Evolutionary conservation across 2,113 vertebrate genomes (phyloP), one percentile per base, ranked within the genome.

Genomic region (Perca flavescens): DNA sequence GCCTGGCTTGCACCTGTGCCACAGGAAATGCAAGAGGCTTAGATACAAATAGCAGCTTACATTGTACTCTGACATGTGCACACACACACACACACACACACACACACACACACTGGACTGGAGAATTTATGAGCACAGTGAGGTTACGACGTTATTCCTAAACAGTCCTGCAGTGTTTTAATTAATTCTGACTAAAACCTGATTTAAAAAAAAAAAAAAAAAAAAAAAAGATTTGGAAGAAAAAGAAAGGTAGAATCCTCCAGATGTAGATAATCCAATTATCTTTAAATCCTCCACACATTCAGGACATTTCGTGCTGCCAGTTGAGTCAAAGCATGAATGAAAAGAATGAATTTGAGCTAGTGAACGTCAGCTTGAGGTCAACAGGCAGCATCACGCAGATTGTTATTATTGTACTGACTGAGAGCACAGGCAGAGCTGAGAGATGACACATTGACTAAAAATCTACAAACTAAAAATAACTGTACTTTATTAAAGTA

Each of bases 21-120:
- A n/a, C 84, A 78, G 80, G 84, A 82, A 90, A 91, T 83, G 77
- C 86, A 86, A 70, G 25, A 79, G 88, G 93, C 88, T 94, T 88
- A 90, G 94, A 89, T 89, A 88, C 86, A 94, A 94, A 94, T 94
- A 94, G 90, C 83, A 89, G 53, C 88, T 90, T 82, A 87, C 87
- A 75, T 83, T 81, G 60, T 80, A 5, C 53, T 36, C 76, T 57
- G 75, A 84, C 77, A 88, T 74, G 49, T 49, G 34, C 52, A 10
- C 53, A n/a, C 76, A 52, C 70, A 72, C 57, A 83, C 74, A 57
- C 53, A 67, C 19, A 64, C 19, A 66, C 65, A 61, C n/a, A 58
- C 13, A 67, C 36, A n/a, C n/a, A n/a, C n/a, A n/a, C n/a, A n/a
- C n/a, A n/a, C n/a, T n/a, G n/a, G 47, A 43, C 6, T 6, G 21